phyloP scores from a whole-genome alignment of 2,797 vertebrate genomes.

The Acanthopagrus latus region DNA sequence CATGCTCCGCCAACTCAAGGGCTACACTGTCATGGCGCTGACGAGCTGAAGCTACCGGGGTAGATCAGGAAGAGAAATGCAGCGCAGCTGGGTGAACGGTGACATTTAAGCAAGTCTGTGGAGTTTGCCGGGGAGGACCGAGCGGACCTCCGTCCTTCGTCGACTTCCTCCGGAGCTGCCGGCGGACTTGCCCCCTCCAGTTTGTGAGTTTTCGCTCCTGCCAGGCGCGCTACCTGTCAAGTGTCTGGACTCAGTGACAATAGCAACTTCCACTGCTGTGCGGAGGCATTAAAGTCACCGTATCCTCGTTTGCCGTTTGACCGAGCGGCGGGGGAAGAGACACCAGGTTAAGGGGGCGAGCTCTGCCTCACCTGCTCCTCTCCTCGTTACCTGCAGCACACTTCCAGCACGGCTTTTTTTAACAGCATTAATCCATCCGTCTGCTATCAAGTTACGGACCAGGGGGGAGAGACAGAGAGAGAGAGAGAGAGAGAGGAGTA shows the following conservation, averaged over 20 bases:
- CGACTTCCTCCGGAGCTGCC: slow-evolving; percentile 35
- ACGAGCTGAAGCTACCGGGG: slow-evolving; percentile 81
- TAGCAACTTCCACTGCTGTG: slow-evolving; percentile 79
- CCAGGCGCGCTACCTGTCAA: slow-evolving; percentile 80
- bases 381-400: slow-evolving; percentile 22
- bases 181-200: slow-evolving; percentile 62
- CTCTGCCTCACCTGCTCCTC: slow-evolving; percentile 29
- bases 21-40: slow-evolving; percentile 96
- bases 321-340: slow-evolving; percentile 28
- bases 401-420: slow-evolving; percentile 49
- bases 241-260: slow-evolving; percentile 70
- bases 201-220: slow-evolving; percentile 71
- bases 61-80: slow-evolving; percentile 87
- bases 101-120: slow-evolving; percentile 63
- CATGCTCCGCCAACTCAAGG: slow-evolving; percentile 81
- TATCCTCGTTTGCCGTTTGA: slow-evolving; percentile 46
- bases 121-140: slow-evolving; percentile 54
- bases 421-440: slow-evolving; percentile 59
- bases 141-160: slow-evolving; percentile 41
- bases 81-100: slow-evolving; percentile 76
- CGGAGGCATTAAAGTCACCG: slow-evolving; percentile 61
- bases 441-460: slow-evolving; percentile 81
- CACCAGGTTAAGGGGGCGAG: slow-evolving; percentile 16
- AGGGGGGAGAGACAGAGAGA: slow-evolving; percentile 15
- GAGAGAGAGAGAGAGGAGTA: slow-evolving; percentile 41